Evolutionary conservation across 2,113 vertebrate genomes (phyloP).

Genomic region (Onychostoma macrolepis): DNA sequence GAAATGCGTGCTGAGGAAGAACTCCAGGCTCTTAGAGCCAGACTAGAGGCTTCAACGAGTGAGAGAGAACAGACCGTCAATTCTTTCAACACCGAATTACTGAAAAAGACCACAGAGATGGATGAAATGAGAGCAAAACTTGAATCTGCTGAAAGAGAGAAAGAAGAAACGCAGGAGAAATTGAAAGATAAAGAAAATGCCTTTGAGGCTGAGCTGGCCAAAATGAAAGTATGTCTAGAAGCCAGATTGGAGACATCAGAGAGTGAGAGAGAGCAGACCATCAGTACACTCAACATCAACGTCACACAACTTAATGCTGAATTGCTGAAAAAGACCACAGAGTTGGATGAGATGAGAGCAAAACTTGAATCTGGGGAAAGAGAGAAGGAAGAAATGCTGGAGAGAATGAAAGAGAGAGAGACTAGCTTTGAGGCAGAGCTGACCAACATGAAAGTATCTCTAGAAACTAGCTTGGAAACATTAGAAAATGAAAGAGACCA

Average conservation of each 20-base stretch:
- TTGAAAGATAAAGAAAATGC: slow-evolving; percentile 55
- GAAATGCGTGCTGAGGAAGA: slow-evolving; percentile 62
- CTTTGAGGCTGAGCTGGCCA: slow-evolving; percentile 72
- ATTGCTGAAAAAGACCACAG: slow-evolving; percentile 45
- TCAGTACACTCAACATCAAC: slow-evolving; percentile 60
- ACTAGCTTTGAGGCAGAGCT: slow-evolving; percentile 73
- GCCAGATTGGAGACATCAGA: slow-evolving; percentile 73
- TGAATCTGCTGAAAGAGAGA: slow-evolving; percentile 65
- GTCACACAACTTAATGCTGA: slow-evolving; percentile 37
- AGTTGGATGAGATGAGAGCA: slow-evolving; percentile 65
- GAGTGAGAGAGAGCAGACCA: slow-evolving; percentile 52
- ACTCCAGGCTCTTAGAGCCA: slow-evolving; percentile 64
- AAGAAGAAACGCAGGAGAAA: slow-evolving; percentile 56
- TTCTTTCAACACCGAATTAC: slow-evolving; percentile 45
- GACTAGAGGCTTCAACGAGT: slow-evolving; percentile 61
- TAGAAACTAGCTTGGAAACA: slow-evolving; percentile 59
- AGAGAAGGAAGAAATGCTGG: neutral
- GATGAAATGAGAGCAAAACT: slow-evolving; percentile 60
- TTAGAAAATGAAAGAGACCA: slow-evolving; percentile 59
- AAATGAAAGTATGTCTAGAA: slow-evolving; percentile 40
- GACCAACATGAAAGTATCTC: slow-evolving; percentile 60
- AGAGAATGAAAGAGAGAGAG: slow-evolving; percentile 53
- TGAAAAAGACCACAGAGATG: slow-evolving; percentile 59
- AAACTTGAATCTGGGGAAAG: slow-evolving; percentile 66
- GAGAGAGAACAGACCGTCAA: slow-evolving; percentile 51